Conservation (phyloP, 2,113 vertebrate genomes). For the Cyanistes caeruleus region DNA sequence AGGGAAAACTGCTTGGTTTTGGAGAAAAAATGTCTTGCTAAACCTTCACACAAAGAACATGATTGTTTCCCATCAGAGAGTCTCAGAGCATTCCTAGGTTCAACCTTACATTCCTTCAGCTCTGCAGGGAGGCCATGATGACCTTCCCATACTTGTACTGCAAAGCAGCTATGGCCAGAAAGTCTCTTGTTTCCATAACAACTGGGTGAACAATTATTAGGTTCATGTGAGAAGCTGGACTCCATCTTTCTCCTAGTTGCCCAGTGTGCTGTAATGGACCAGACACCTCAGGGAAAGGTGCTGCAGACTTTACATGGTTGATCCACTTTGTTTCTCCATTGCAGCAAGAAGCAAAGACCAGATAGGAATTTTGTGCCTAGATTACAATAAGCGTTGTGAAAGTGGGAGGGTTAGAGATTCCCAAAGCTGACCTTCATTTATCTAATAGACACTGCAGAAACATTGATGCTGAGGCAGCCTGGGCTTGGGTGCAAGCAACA, state of each 20-base stretch:
- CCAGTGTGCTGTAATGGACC: background rate
- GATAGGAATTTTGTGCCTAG: background rate
- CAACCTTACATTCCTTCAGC: background rate
- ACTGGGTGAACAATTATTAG: background rate
- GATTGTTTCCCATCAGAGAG: background rate
- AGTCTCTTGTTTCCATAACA: background rate
- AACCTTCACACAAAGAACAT: background rate
- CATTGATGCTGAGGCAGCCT: background rate
- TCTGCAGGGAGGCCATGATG: background rate
- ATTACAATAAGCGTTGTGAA: background rate
- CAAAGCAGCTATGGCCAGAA: background rate
- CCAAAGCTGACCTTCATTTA: background rate
- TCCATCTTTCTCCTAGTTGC: background rate
- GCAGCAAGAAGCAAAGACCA: background rate
- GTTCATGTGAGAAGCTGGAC: background rate
- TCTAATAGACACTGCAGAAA: background rate
- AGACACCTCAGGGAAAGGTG: background rate
- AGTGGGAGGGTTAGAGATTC: background rate
- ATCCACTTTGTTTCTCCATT: background rate
- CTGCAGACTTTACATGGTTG: background rate
- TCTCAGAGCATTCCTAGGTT: background rate
- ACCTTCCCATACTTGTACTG: rapidly evolving
- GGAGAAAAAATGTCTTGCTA: background rate
- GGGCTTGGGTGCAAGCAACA: background rate
- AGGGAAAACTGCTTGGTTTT: background rate